Conservation (phyloP, 2,888 invertebrate genomes). For the Agriopis marginaria region DNA sequence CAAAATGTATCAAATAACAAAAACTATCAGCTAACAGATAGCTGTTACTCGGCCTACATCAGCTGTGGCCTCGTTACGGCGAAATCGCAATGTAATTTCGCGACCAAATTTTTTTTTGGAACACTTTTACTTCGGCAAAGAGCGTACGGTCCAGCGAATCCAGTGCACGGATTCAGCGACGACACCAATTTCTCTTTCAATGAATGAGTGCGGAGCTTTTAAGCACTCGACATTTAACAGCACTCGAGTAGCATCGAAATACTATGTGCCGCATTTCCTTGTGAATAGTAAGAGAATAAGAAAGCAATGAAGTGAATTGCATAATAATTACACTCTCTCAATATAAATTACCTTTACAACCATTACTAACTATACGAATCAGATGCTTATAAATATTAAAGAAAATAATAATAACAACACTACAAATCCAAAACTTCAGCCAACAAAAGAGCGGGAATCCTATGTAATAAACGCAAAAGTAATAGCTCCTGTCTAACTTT, state of each 20-base stretch:
- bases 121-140: conserved; percentile 84
- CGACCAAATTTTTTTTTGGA: conserved; percentile 82
- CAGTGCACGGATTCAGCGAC: conserved; percentile 71
- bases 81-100: conserved; percentile 86
- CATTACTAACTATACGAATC: background rate
- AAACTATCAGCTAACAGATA: conserved; percentile 74
- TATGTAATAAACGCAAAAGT: conserved; percentile 13
- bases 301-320: background rate
- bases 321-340: background rate
- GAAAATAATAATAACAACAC: background rate
- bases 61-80: conserved; percentile 80
- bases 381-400: background rate
- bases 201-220: conserved; percentile 62
- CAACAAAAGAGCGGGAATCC: conserved; percentile 29
- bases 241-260: conserved; percentile 49
- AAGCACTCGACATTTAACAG: conserved; percentile 45
- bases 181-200: conserved; percentile 86
- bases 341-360: background rate
- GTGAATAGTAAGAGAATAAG: background rate
- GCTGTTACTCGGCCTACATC: conserved; percentile 84
- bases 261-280: conserved; percentile 2
- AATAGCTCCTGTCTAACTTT: conserved; percentile 33
- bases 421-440: conserved; percentile 5
- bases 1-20: conserved; percentile 66
- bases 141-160: conserved; percentile 67